Conservation (phyloP, 2,113 vertebrate genomes). For the Empidonax alnorum region DNA sequence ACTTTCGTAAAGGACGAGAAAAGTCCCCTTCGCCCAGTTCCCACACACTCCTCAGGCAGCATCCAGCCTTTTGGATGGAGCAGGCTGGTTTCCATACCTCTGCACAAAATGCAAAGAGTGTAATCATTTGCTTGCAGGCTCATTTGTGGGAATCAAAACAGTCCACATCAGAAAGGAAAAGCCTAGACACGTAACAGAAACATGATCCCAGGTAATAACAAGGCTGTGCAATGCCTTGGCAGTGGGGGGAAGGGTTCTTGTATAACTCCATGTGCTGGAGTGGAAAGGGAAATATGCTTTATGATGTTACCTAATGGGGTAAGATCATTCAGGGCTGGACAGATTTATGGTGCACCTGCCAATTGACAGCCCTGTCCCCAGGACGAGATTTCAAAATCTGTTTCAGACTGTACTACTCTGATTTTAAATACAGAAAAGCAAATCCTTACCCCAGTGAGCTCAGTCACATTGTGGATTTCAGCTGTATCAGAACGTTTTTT, state of each 20-base stretch:
- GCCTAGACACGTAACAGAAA: constrained; percentile 4
- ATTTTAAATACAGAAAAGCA: not conserved
- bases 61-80: not conserved
- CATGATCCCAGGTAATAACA: not conserved
- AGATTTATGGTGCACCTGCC: not conserved
- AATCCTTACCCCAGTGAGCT: not conserved
- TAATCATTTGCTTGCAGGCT: not conserved
- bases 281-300: not conserved
- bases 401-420: not conserved
- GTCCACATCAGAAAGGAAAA: constrained; percentile 17
- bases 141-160: not conserved
- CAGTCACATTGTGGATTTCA: not conserved
- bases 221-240: not conserved
- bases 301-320: not conserved
- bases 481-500: not conserved
- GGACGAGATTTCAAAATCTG: not conserved
- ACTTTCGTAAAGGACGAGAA: not conserved
- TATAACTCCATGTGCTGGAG: not conserved
- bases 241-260: not conserved
- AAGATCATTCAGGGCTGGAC: not conserved
- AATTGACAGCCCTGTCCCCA: not conserved
- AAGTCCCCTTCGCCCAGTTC: not conserved
- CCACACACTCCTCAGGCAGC: not conserved
- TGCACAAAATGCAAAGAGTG: not conserved
- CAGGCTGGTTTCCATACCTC: not conserved